Percentiles rank a stretch among this genome's conserved stretches.
Conservation (phyloP, 2,888 invertebrate genomes). For the Punctoribates punctum region DNA sequence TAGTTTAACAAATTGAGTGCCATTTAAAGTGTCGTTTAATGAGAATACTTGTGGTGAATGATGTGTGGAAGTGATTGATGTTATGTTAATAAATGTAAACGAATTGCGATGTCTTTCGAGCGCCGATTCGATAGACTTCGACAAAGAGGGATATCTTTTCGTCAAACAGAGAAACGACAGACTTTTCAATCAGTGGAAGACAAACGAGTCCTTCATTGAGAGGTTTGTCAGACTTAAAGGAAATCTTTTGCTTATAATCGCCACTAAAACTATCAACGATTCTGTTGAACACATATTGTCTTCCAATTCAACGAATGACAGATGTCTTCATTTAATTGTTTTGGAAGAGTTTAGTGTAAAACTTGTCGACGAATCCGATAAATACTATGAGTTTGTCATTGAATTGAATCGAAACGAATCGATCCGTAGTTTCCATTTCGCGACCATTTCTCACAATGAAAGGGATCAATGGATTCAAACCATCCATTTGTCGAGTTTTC, state of each 20-base stretch:
- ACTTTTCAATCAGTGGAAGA: conserved; percentile 74
- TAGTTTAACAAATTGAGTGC: too few species aligned
- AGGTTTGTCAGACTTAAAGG: conserved; percentile 88
- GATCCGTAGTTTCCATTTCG: conserved; percentile 27
- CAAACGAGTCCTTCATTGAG: conserved; percentile 73
- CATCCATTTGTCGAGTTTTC: conserved; percentile 77
- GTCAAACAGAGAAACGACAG: conserved; percentile 85
- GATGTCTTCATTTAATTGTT: conserved; percentile 55
- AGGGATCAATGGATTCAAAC: conserved; percentile 80
- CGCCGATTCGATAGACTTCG: conserved; percentile 61
- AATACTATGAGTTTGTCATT: conserved; percentile 35
- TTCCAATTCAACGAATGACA: not conserved
- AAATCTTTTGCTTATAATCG: conserved; percentile 69
- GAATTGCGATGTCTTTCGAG: too few species aligned
- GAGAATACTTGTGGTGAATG: too few species aligned
- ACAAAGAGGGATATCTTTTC: conserved; percentile 82
- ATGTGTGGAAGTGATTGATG: too few species aligned
- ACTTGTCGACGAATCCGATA: conserved; percentile 56
- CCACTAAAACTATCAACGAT: not conserved
- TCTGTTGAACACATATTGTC: not conserved
- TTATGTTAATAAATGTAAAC: too few species aligned
- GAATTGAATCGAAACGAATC: conserved; percentile 27
- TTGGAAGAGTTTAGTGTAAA: conserved; percentile 80
- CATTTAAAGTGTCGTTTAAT: too few species aligned
- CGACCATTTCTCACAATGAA: conserved; percentile 56